Evolutionary conservation across 2,888 invertebrate species (phyloP).

Genomic region (Eurois occulta): DNA sequence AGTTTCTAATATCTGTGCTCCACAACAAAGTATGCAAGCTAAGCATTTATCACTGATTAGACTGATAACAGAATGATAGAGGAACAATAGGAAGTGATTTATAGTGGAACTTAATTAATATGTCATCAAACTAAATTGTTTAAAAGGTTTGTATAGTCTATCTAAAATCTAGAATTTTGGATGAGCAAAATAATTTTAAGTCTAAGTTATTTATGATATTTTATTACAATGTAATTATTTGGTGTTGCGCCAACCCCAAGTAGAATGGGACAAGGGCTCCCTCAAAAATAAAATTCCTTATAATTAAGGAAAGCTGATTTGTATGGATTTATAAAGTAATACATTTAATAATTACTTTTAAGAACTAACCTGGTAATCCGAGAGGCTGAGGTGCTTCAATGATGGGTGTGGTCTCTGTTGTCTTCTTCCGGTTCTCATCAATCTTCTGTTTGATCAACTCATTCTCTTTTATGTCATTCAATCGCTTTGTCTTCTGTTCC

Average conservation of each 20-base stretch:
- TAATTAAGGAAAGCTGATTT: not conserved
- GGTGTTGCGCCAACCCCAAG: too few relatives aligned
- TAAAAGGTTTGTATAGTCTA: not conserved
- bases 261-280: too few relatives aligned
- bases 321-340: not conserved
- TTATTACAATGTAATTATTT: too few relatives aligned
- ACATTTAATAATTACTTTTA: not conserved
- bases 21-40: not conserved
- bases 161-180: not conserved
- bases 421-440: conserved; percentile 85
- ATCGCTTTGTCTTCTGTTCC: conserved; percentile 81
- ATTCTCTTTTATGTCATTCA: conserved; percentile 85
- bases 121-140: not conserved
- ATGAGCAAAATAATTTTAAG: not conserved
- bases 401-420: conserved; percentile 77
- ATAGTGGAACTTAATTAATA: not conserved
- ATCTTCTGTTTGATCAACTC: conserved; percentile 86
- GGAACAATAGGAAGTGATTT: not conserved
- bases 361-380: conserved; percentile 78
- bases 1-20: not conserved
- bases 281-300: not conserved
- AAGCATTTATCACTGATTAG: not conserved
- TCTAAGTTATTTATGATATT: not conserved
- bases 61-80: not conserved
- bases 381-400: conserved; percentile 75